Evolutionary conservation across 2,797 vertebrate genomes (phyloP), one percentile per base, ranked within the genome.

Genomic region (Cuculus canorus): DNA sequence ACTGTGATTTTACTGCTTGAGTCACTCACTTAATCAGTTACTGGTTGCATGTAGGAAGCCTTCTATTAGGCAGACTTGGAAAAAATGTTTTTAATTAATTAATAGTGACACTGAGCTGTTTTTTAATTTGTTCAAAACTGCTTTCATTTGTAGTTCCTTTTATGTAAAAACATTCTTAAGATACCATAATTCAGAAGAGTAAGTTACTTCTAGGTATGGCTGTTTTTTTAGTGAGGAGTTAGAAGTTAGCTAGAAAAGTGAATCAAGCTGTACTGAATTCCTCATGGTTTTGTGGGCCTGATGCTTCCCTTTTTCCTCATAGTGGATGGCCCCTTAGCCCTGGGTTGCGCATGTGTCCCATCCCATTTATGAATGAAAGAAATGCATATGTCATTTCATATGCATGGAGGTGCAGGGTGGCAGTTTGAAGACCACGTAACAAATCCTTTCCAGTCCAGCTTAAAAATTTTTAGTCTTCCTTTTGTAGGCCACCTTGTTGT

Each of bases 1-100:
- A 96, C 96, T 97, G 96, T 97, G 97, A 97, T 98, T 97, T 98
- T 97, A 94, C 92, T 97, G 95, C 96, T 97, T 97, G 97, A 98
- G 97, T 98, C 98, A 98, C 97, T 97, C 95, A 77, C 86, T 98
- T 97, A 98, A 98, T 98, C 98, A 98, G 96, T 98, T 97, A 96
- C 96, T 94, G 88, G 93, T 97, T 94, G 90, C 95, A 72, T 65
- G 78, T 95, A 98, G 97, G 98, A 98, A 98, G 96, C 95, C 95
- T 98, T 98, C 96, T 97, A 98, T 98, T 98, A 97, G 92, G 57
- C 90, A 84, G 93, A 92, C 93, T 97, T 93, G 94, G 92, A 96
- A 96, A 96, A 95, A 84, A 80, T 96, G 75, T 77, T 97, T 97
- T 97, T 92, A 94, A 97, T 97, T 98, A 97, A 97, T 98, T 97